Base-by-base conservation (phyloP, 1,140 invertebrate species). In the Drosophila ananassae region DNA sequence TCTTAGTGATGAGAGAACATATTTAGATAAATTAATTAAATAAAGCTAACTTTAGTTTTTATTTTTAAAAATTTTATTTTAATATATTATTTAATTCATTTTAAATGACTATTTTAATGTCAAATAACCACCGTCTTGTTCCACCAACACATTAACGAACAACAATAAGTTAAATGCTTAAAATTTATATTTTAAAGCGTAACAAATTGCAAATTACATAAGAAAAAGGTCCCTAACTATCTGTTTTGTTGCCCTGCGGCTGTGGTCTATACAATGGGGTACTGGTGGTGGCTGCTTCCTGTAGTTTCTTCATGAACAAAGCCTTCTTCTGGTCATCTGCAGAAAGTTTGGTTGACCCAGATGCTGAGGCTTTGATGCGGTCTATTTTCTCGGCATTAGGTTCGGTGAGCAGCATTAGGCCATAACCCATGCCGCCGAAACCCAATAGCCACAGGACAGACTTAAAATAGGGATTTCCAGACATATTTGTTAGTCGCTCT, bases 371-470 rank as follows among this genome's bases (percentile, higher is more conserved):
- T 37, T 81, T 93, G 77, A 94, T 93, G 79, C 93, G 83, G 50
- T 92, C 92, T 47, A 93, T 89, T 41, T 93, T 93, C 64, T 93
- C 92, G 85, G 93, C 92, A 89, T 92, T 92, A 73, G 94, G 93
- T 90, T 93, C 93, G 63, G 93, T 92, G 68, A 93, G 76, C 74
- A 92, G 78, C 90, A 94, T 92, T 32, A 94, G 89, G 60, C 92
- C 92, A 77, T 93, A 95, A 57, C 94, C 94, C 56, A 94, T 64
- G 48, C 92, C 92, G 73, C 93, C 93, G 71, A 93, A 93, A 25
- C 92, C 92, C 54, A 92, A 56, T 69, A 95, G 92, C 93, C 93
- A 94, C 73, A 95, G 92, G 62, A 93, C 52, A 24, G 94, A 93
- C 79, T 93, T 93, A 81, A 94, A 59, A 63, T 92, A 85, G n/a